Base-by-base conservation (phyloP, 1,140 invertebrate species). In the Drosophila pseudoobscura region DNA sequence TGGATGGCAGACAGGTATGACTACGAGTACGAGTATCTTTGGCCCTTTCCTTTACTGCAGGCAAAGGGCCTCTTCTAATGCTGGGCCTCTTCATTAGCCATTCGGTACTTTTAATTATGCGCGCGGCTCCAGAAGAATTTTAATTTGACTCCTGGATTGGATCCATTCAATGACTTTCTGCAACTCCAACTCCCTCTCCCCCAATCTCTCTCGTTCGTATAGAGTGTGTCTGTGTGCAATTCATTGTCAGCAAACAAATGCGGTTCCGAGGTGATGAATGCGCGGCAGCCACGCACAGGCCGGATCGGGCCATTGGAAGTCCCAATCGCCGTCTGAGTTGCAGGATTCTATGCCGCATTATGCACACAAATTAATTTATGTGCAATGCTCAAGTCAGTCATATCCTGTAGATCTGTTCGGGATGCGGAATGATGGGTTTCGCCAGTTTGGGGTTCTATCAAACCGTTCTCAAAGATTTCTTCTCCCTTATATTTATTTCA, bases 201-300 rank as follows among this genome's bases (percentile, higher is more conserved):
- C 3, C 24, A 0, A 5, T 24, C 24, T 24, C 24, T 26, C 5
- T 5, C 24, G 24, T 5, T 26, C 24, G 24, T 5, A 26, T 31
- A 6, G 29, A 31, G 35, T 39, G 35, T 39, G 35, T 39, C 35
- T 13, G 69, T 78, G 78, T 69, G 83, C 88, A 90, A 90, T 90
- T 90, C 83, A 90, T 90, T 90, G 89, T 90, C 89, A 90, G 89
- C 89, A 87, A 90, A 87, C 80, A 90, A 90, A 89, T 90, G 72
- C 80, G 84, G 80, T 41, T 44, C 49, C 41, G 60, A 51, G 54
- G 71, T 90, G 89, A 90, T 90, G 89, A 87, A 90, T 90, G 89
- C 89, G 26, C 58, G 24, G 24, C 53, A 62, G 66, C 85, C 89
- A 90, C 89, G 89, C 89, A 83, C 77, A 72, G 44, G 41, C 35